These are phyloP conservation scores for Aurelia sp. DNA, from an alignment of 30 jellyfish, hydroid and myxozoan genomes.

Conservation along the genomic window DNA sequence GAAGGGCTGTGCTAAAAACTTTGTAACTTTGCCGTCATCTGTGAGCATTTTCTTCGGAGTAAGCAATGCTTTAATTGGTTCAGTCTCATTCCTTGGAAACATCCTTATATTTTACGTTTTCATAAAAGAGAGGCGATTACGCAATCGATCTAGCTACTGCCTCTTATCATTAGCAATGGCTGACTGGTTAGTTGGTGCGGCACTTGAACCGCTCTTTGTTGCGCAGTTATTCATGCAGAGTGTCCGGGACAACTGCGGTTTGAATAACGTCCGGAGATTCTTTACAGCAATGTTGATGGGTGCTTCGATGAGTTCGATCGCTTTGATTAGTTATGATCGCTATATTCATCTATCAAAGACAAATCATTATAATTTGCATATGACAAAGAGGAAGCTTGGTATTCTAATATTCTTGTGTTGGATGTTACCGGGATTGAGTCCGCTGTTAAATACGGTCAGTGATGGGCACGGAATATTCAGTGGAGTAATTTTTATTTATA, in stretches of 20 bases:
- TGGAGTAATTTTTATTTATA: conserved; percentile 51
- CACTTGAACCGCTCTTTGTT: conserved; percentile 57
- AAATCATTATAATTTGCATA: conserved; percentile 48
- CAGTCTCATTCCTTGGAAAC: conserved; percentile 37
- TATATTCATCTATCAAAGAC: conserved; percentile 69
- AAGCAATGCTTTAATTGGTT: conserved; percentile 17
- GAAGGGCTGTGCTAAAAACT: conserved; percentile 43
- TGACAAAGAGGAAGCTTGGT: conserved; percentile 54
- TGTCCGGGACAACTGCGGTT: conserved; percentile 31
- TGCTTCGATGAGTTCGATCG: conserved; percentile 72
- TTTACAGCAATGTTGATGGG: conserved; percentile 62
- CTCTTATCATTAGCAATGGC: conserved; percentile 67
- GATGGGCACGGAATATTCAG: conserved; percentile 41
- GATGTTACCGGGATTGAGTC: conserved; percentile 69
- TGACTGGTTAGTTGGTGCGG: conserved; percentile 56
- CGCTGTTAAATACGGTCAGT: conserved; percentile 4
- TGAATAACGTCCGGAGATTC: conserved; percentile 48
- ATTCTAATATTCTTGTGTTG: conserved; percentile 45
- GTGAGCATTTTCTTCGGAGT: conserved; percentile 20
- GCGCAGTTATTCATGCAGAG: conserved; percentile 22
- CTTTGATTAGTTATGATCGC: conserved; percentile 81
- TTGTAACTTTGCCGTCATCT: conserved; percentile 13
- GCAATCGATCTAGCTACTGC: conserved; percentile 50
- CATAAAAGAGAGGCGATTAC: conserved; percentile 36
- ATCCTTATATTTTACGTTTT: conserved; percentile 27